Conservation (phyloP, 2,797 vertebrate species). For the Lagocephalus sceleratus region DNA sequence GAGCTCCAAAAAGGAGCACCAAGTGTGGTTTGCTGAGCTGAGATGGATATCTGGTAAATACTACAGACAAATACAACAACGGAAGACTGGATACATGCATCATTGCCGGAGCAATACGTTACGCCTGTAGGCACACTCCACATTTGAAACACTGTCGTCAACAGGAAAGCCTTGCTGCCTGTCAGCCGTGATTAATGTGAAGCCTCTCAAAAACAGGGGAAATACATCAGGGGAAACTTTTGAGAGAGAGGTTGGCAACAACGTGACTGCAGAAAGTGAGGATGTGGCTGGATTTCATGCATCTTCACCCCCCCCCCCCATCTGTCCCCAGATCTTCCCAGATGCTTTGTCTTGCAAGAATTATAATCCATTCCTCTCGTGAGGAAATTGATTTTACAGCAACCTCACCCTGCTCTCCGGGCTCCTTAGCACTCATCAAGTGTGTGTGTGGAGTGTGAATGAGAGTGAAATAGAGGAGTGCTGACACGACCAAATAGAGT, state of each 20-base stretch:
- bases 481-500: constrained; percentile 59
- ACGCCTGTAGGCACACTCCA: constrained; percentile 29
- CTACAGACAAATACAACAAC: not conserved
- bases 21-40: not conserved
- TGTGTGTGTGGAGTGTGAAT: constrained; percentile 9
- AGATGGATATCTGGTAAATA: constrained; percentile 19
- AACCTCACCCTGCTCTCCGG: constrained; percentile 50
- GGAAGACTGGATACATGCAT: constrained; percentile 31
- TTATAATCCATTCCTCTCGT: constrained; percentile 64
- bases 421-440: constrained; percentile 34
- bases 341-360: constrained; percentile 62
- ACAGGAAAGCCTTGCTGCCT: constrained; percentile 50
- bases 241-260: constrained; percentile 54
- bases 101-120: constrained; percentile 35
- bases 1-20: constrained; percentile 5
- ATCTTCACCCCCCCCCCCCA: constrained; percentile 31
- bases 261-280: constrained; percentile 45
- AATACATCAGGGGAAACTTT: constrained; percentile 57
- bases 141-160: constrained; percentile 45
- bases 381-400: constrained; percentile 68
- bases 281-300: constrained; percentile 46
- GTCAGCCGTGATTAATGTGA: constrained; percentile 65
- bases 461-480: constrained; percentile 36
- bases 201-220: constrained; percentile 54
- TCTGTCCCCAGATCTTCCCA: constrained; percentile 54